phyloP scores from a whole-genome alignment of 2,888 invertebrate species.

The Campaea margaritaria region DNA sequence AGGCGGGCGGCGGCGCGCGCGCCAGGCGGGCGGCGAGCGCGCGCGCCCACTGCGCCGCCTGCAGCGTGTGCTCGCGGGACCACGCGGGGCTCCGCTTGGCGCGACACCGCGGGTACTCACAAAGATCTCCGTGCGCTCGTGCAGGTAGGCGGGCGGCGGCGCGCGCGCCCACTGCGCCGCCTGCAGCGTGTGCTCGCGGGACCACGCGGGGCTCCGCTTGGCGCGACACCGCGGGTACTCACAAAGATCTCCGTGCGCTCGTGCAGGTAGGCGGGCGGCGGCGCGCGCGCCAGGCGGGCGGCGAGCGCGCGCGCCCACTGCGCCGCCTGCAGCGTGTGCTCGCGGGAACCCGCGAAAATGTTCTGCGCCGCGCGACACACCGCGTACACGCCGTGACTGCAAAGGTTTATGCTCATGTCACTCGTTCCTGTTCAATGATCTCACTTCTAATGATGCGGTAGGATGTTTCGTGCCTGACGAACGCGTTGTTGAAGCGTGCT shows the following conservation, averaged over 20 bases:
- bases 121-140: too few species aligned
- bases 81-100: slow-evolving; percentile 92
- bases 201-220: too few species aligned
- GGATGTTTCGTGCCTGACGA: too few species aligned
- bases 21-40: slow-evolving; percentile 81
- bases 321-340: slow-evolving; percentile 91
- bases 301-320: slow-evolving; percentile 91
- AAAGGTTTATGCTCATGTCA: neutral
- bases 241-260: slow-evolving; percentile 62
- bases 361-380: slow-evolving; percentile 92
- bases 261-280: slow-evolving; percentile 51
- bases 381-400: slow-evolving; percentile 66
- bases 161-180: too few species aligned
- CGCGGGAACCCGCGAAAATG: slow-evolving; percentile 91
- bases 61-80: slow-evolving; percentile 91
- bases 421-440: too few species aligned
- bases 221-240: slow-evolving; percentile 31
- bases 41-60: slow-evolving; percentile 93
- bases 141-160: too few species aligned
- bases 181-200: too few species aligned
- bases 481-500: too few species aligned
- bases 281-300: slow-evolving; percentile 60
- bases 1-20: slow-evolving; percentile 41
- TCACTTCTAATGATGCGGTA: too few species aligned
- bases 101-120: slow-evolving; percentile 87